These are phyloP conservation scores for Callipepla californica DNA, from an alignment of 2,113 vertebrate genomes.

Conservation along the genomic window DNA sequence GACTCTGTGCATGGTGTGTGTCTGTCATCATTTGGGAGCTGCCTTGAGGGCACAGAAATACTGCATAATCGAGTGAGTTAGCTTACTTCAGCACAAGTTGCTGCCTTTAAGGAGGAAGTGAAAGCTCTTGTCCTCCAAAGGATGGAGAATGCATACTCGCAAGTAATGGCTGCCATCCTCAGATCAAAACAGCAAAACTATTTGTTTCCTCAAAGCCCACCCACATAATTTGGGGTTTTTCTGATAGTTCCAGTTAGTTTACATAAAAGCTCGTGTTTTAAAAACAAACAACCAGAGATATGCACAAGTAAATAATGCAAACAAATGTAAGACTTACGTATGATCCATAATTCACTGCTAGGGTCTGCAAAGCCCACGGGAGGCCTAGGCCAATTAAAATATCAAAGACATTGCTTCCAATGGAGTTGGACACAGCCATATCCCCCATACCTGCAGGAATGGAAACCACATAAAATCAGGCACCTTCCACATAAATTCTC, in stretches of 20 bases:
- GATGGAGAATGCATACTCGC: background rate
- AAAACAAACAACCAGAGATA: background rate
- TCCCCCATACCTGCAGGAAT: slow-evolving; percentile 90
- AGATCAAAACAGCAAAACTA: rapidly evolving
- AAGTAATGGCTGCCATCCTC: background rate
- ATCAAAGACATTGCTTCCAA: slow-evolving; percentile 97
- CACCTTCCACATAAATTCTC: background rate
- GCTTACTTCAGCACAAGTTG: background rate
- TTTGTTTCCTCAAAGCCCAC: background rate
- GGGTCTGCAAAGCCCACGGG: slow-evolving; percentile 93
- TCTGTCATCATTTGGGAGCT: background rate
- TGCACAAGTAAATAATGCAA: background rate
- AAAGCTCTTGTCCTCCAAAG: background rate
- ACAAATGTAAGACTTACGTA: slow-evolving; percentile 82
- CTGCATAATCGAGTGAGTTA: background rate
- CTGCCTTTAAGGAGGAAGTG: background rate
- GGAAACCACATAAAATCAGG: background rate
- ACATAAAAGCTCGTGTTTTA: background rate
- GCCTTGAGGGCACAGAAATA: background rate
- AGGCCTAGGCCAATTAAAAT: slow-evolving; percentile 95
- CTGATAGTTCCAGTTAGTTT: background rate
- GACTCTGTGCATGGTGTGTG: rapidly evolving
- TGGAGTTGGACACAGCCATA: slow-evolving; percentile 98
- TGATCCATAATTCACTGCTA: slow-evolving; percentile 93
- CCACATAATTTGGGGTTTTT: background rate